Base-by-base conservation (phyloP, 2,113 vertebrate genomes). In the Jacana jacana region DNA sequence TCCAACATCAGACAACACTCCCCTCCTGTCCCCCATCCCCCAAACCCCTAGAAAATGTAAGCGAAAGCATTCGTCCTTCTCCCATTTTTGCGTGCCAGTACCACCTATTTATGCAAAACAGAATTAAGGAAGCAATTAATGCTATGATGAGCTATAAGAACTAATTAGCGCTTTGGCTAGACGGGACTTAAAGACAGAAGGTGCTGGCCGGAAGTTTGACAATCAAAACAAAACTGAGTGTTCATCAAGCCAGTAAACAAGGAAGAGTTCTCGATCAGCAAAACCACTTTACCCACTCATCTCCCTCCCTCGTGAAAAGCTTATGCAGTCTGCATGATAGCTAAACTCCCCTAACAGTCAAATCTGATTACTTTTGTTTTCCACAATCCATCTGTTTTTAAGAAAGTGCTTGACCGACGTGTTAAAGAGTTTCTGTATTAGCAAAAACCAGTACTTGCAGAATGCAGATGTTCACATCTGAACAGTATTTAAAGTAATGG, bases 171-270 rank as follows among this genome's bases (percentile, higher is more conserved):
- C 75, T 80, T 51, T 86, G 86, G 55, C 88, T 93, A 92, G 82
- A 94, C 55, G 86, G 39, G 57, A 81, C 65, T 93, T 76, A 70
- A 89, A 86, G 55, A 68, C 80, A 88, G 80, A 86, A 90, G 71
- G 64, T 55, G 48, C 69, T 64, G 61, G 61, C 35, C 0, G 2
- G 39, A 95, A 91, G 57, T 61, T 20, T 61, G 65, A 91, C 61
- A 84, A 92, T 78, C 76, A 93, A 95, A 97, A 96, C 90, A 94
- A 94, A 92, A 95, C 80, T 31, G 55, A 60, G 57, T 86, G 71
- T 92, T 89, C 52, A 44, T 72, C 37, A 89, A 91, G 52, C 42
- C 35, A n/a, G 57, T 87, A 93, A 87, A 91, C 72, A 92, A 75
- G 27, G 42, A 89, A 35, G 65, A 48, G 70, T 49, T 73, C 58